Conservation (phyloP, 2,797 vertebrate species). For the Phataginus tetradactyla region DNA sequence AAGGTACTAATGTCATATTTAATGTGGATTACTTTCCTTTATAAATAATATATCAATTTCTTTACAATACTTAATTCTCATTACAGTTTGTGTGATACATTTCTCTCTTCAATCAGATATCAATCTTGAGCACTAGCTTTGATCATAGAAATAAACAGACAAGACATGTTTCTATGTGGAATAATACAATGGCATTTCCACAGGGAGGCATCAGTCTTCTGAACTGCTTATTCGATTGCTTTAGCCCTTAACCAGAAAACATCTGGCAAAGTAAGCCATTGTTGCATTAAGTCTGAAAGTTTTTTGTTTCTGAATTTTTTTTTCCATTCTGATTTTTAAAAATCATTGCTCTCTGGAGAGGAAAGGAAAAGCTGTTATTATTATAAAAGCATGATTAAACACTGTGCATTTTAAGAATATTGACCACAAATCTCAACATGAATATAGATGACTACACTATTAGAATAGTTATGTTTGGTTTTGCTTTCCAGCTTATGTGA, state of each 20-base stretch:
- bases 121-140: background rate
- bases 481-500: background rate
- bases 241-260: background rate
- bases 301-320: slow-evolving; percentile 36
- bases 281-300: background rate
- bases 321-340: slow-evolving; percentile 63
- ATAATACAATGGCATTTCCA: background rate
- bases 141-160: background rate
- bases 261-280: background rate
- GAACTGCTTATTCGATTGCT: slow-evolving; percentile 18
- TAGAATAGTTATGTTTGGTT: background rate
- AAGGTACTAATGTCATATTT: background rate
- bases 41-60: background rate
- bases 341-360: slow-evolving; percentile 37
- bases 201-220: background rate
- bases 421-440: background rate
- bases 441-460: background rate
- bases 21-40: background rate
- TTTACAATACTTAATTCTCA: slow-evolving; percentile 8
- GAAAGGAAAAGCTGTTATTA: slow-evolving; percentile 37
- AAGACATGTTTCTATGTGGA: background rate
- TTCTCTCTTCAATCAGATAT: background rate
- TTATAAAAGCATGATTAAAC: slow-evolving; percentile 51
- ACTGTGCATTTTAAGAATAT: slow-evolving; percentile 26
- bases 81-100: background rate